Percentiles rank a stretch among this genome's conserved stretches.
These are phyloP conservation scores for Chiloscyllium punctatum DNA, from an alignment of 2,797 vertebrate species.

Conservation along the genomic window DNA sequence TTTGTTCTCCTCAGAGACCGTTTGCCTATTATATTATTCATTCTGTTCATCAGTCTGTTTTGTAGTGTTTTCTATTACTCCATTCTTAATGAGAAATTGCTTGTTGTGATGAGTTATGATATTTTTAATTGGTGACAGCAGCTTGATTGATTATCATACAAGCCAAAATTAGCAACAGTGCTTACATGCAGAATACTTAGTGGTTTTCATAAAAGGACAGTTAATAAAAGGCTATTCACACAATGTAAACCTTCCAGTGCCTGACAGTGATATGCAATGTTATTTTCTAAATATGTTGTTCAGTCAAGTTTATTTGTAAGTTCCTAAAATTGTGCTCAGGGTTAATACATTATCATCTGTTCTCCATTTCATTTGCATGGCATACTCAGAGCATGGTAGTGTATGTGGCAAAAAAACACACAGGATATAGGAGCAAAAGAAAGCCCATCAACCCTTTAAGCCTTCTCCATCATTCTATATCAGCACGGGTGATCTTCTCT, in stretches of 20 bases:
- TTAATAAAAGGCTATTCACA: background rate
- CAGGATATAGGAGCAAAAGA: background rate
- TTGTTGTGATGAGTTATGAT: conserved; percentile 31
- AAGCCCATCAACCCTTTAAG: background rate
- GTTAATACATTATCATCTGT: background rate
- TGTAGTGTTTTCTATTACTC: background rate
- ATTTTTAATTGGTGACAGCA: conserved; percentile 25
- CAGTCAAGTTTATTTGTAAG: background rate
- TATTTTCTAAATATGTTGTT: background rate
- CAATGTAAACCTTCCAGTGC: background rate
- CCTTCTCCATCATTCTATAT: background rate
- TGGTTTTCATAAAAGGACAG: background rate
- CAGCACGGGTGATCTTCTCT: background rate
- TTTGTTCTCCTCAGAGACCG: background rate
- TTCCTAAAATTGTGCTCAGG: background rate
- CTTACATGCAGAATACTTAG: background rate
- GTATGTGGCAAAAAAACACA: background rate
- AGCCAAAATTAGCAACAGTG: background rate
- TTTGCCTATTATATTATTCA: conserved; percentile 11
- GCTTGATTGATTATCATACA: background rate
- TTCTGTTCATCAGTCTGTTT: background rate
- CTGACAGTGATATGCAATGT: background rate
- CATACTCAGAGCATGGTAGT: background rate
- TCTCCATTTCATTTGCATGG: background rate
- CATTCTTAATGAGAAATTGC: conserved; percentile 13